Evolutionary conservation across 2,113 vertebrate genomes (phyloP), one percentile per base, ranked within the genome.

Genomic region (Anoura caudifer): DNA sequence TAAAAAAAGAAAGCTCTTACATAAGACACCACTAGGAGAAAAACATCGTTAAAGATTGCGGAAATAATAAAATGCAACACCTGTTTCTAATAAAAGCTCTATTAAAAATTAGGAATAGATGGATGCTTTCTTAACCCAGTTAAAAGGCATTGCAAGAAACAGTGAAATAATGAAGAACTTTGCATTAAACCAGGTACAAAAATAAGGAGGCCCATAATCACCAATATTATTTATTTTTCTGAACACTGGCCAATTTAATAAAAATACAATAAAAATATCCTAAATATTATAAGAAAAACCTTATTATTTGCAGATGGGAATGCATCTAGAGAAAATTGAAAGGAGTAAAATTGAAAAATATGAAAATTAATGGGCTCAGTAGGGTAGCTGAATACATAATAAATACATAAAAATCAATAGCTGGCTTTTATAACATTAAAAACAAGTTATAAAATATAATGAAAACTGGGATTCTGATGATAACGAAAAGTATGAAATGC

Each of bases 391-490:
- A 73, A 54, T 80, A 24, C 14, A 50, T 75, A 59, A 72, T 79
- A 82, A 76, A 33, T 45, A 92, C 45, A 92, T 86, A 82, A 87
- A 96, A 96, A 82, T 73, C 52, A 95, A 56, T 65, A 91, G 26
- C 31, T 70, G 67, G 54, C 11, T 92, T 87, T 70, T 70, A 52
- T 77, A 59, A 67, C 63, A 38, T 93, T 86, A 87, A 94, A 79
- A 65, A 45, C 28, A 95, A 54, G 26, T 61, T 94, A 59, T 54
- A 96, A 92, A 65, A 47, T 82, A 50, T 31, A 73, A 80, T 81
- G 24, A 76, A 80, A 92, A 43, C 33, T n/a, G 10, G 33, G 16
- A 54, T 89, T 45, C 70, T 61, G 52, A 54, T 47, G 61, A 54
- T 0, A n/a, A 36, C 17, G 56, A 79, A 94, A 79, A 50, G 31